These are phyloP conservation scores for Promerops cafer DNA, from an alignment of 2,113 vertebrate species.

Conservation along the genomic window DNA sequence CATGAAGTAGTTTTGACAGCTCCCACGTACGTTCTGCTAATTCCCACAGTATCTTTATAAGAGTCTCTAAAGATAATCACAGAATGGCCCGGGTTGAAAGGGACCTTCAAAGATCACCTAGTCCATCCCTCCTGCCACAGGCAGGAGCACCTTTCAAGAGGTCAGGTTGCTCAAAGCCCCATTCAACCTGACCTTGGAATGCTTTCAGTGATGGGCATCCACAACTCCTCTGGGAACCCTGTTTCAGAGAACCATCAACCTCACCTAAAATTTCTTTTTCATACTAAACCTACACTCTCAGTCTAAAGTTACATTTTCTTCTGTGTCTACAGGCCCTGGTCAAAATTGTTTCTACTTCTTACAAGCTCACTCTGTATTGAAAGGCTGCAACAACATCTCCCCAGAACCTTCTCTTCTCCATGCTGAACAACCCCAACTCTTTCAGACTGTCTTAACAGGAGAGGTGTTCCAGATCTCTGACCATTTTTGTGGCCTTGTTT, in stretches of 20 bases:
- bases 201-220: rapidly evolving
- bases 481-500: neutral
- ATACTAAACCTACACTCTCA: neutral
- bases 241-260: neutral
- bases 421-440: rapidly evolving
- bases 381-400: neutral
- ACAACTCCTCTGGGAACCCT: neutral
- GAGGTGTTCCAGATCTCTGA: neutral
- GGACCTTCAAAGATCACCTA: neutral
- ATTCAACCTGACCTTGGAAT: neutral
- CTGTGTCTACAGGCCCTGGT: neutral
- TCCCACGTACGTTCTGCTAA: neutral
- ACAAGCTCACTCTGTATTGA: neutral
- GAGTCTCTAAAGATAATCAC: neutral
- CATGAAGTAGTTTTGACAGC: neutral
- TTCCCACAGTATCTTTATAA: neutral
- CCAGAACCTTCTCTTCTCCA: neutral
- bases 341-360: neutral
- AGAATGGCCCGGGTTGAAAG: neutral
- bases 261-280: neutral
- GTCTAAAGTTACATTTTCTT: neutral
- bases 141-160: neutral
- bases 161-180: neutral
- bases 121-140: rapidly evolving
- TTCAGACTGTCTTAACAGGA: neutral